These are phyloP conservation scores for Nothobranchius furzeri DNA, from an alignment of 2,113 vertebrate species.

Conservation along the genomic window DNA sequence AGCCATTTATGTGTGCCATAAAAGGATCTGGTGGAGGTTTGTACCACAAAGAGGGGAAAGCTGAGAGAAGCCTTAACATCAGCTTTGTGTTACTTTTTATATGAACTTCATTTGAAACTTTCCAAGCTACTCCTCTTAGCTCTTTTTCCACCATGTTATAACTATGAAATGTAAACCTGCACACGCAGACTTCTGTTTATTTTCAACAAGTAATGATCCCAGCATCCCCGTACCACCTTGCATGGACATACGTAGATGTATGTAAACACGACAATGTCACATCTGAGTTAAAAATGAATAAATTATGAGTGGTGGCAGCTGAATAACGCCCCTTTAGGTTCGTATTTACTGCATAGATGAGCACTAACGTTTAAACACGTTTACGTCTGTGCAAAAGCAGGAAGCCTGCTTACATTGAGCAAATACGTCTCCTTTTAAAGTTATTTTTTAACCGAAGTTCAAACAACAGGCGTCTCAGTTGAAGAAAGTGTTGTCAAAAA, in stretches of 20 bases:
- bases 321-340: too few species aligned
- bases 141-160: slow-evolving; percentile 13
- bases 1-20: slow-evolving; percentile 26
- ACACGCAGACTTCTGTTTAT: slow-evolving; percentile 9
- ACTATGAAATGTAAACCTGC: slow-evolving; percentile 19
- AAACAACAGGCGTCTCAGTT: too few species aligned
- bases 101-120: slow-evolving; percentile 12
- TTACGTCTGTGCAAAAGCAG: too few species aligned
- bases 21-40: slow-evolving; percentile 13
- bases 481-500: too few species aligned
- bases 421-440: not conserved
- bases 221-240: too few species aligned
- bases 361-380: too few species aligned
- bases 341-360: not conserved
- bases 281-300: too few species aligned
- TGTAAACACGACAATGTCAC: too few species aligned
- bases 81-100: slow-evolving; percentile 5
- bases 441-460: not conserved
- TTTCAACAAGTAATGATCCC: too few species aligned
- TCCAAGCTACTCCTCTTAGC: slow-evolving; percentile 29
- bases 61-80: slow-evolving; percentile 23
- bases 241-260: too few species aligned
- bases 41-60: slow-evolving; percentile 26
- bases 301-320: too few species aligned
- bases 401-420: not conserved